Evolutionary conservation across 2,888 invertebrate genomes (phyloP), one percentile per base, ranked within the genome.

Genomic region (Nebria salina): DNA sequence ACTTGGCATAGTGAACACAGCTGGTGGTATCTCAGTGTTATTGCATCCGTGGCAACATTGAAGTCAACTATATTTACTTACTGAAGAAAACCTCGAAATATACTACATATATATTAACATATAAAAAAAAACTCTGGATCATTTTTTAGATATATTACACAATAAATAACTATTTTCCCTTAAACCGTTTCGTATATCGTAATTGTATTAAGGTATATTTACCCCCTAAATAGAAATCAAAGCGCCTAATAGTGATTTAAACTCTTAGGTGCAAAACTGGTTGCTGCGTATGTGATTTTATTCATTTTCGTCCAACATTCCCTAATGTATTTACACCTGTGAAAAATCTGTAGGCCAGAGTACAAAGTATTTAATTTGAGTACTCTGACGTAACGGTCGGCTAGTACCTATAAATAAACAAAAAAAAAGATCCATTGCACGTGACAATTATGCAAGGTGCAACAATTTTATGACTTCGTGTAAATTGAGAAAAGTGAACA

Each of bases 11-110:
- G 96, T 97, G 97, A 97, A 97, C 97, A 97, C 97, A 97, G 97
- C 97, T 97, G 97, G 97, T 97, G 97, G 97, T 97, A 97, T 97
- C 97, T 96, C 97, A 97, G 96, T 96, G 91, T 91, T 92, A 92
- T 90, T 90, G 88, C 91, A 90, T 91, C 90, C 89, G 82, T 86
- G 43, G 83, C 77, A 75, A 81, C 82, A 54, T 68, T 68, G 41
- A 8, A 74, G 15, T 11, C 43, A 79, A 54, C 34, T 34, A 34
- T 34, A 34, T 34, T 34, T 34, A 5, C 34, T 34, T 34, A 83
- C 78, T 76, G 77, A 81, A 65, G 65, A 72, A 34, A 34, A 34
- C 20, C 20, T 20, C 20, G 20, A 20, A 20, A 20, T 20, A 20
- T 34, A 34, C 4, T 34, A 34, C 34, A 34, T 72, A 77, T 77